Evolutionary conservation across 2,113 vertebrate genomes (phyloP), one percentile per base, ranked within the genome.

Genomic region (Cyphomyrus plagiostoma): DNA sequence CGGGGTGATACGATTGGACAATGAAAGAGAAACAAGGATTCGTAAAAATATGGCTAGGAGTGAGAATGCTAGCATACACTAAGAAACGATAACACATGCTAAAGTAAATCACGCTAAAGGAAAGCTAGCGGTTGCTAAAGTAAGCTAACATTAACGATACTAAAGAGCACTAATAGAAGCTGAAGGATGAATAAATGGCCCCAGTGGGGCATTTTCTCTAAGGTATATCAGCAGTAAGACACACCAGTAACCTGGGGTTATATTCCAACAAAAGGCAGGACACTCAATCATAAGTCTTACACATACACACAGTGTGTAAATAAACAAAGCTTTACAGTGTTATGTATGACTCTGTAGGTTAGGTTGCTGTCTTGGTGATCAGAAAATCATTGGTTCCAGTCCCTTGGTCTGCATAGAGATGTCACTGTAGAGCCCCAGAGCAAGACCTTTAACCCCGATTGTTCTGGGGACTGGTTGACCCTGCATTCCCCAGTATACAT

Each of bases 1-100:
- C n/a, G 96, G 96, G 95, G 93, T 94, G 92, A 92, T 91, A 94
- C 93, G 94, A 95, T 89, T 80, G 74, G 74, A 77, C 35, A 19
- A 77, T 6, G 15, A 80, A 80, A 80, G 17, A 1, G 15, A 80
- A 80, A 80, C 35, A 77, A 77, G 13, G 11, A 77, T 42, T 39
- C 1, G 5, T 39, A 77, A 77, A 39, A 39, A 77, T 19, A 77
- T 77, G 30, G 9, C 30, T 39, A 77, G 0, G 13, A 80, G 2
- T 2, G 15, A 80, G 4, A 39, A 80, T 42, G 74, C 74, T 80
- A 80, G 35, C 35, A 42, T 80, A 19, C 30, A 39, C 35, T 80
- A 80, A 70, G 23, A 30, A 35, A 74, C 0, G 10, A 3, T 74
- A 74, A 74, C 3, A 35, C n/a, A 74, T 15, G 66, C 66, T 74